phyloP scores from a whole-genome alignment of 2,797 vertebrate species.

The Pterois miles region DNA sequence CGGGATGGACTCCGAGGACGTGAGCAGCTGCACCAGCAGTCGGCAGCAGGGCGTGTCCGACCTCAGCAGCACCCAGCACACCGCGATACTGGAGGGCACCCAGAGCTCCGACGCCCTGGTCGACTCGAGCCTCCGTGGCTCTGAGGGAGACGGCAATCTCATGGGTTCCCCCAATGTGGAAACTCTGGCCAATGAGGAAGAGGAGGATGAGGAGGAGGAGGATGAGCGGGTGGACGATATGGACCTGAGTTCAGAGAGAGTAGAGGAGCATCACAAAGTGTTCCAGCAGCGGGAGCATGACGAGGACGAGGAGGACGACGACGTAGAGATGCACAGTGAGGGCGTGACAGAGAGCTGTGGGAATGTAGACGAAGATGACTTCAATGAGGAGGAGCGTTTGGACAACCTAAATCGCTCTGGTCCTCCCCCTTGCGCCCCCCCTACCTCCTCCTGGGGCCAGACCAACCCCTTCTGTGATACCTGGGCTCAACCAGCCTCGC shows the following conservation, averaged over 20 bases:
- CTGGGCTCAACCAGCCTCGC: constrained; percentile 74
- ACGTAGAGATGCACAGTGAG: constrained; percentile 82
- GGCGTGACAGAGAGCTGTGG: constrained; percentile 74
- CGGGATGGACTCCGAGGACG: constrained; percentile 79
- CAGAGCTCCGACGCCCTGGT: constrained; percentile 80
- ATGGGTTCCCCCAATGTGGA: constrained; percentile 83
- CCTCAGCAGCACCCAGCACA: constrained; percentile 79
- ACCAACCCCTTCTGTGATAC: constrained; percentile 77
- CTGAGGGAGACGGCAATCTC: constrained; percentile 75
- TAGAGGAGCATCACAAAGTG: constrained; percentile 61
- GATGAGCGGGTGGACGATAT: constrained; percentile 74
- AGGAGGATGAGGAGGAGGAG: constrained; percentile 77
- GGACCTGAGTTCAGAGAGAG: constrained; percentile 77
- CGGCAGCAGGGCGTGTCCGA: constrained; percentile 76
- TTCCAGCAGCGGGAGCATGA: constrained; percentile 61
- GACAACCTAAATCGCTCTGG: constrained; percentile 76
- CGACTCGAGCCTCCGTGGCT: constrained; percentile 76
- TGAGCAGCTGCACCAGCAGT: constrained; percentile 80
- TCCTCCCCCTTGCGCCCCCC: constrained; percentile 44
- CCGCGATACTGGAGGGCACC: constrained; percentile 75
- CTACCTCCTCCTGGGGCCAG: constrained; percentile 75
- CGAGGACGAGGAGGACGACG: constrained; percentile 80
- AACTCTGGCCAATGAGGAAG: constrained; percentile 81
- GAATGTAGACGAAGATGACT: constrained; percentile 75
- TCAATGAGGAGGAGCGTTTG: constrained; percentile 71